Percentiles rank a stretch among this genome's conserved stretches.
These are phyloP conservation scores for Chloropsis hardwickii DNA, from an alignment of 2,113 vertebrate genomes.

Conservation along the genomic window DNA sequence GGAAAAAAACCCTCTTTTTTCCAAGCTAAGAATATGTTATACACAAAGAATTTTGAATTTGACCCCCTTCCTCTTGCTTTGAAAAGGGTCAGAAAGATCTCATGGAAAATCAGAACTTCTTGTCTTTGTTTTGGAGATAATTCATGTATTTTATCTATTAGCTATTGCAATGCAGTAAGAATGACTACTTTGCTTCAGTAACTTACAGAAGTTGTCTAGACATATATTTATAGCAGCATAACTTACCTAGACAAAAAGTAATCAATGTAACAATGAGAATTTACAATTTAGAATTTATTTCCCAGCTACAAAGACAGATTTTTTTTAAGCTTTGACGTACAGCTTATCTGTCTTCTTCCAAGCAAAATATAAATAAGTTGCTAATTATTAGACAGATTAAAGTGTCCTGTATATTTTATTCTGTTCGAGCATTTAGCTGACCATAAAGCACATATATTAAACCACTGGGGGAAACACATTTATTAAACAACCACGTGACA, in stretches of 20 bases:
- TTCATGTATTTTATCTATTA: neutral
- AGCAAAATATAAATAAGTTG: neutral
- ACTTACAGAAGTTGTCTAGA: slow-evolving; percentile 6
- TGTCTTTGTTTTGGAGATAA: slow-evolving; percentile 7
- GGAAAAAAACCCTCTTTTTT: neutral
- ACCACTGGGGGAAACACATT: neutral
- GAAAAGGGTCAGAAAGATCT: neutral
- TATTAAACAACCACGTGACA: neutral
- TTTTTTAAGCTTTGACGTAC: neutral
- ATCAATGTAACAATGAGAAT: neutral
- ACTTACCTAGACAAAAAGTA: slow-evolving; percentile 19
- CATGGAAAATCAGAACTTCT: neutral
- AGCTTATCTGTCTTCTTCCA: neutral
- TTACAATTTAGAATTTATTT: neutral
- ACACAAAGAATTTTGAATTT: neutral
- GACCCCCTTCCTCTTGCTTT: neutral
- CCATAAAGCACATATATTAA: neutral
- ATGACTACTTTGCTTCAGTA: neutral
- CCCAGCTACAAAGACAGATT: neutral
- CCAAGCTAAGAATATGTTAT: neutral
- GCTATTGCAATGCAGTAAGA: neutral
- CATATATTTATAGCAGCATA: neutral
- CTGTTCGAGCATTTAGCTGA: neutral
- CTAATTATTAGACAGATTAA: neutral
- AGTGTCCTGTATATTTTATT: neutral